phyloP scores from a whole-genome alignment of 2,797 vertebrate genomes.

The Tapera naevia region DNA sequence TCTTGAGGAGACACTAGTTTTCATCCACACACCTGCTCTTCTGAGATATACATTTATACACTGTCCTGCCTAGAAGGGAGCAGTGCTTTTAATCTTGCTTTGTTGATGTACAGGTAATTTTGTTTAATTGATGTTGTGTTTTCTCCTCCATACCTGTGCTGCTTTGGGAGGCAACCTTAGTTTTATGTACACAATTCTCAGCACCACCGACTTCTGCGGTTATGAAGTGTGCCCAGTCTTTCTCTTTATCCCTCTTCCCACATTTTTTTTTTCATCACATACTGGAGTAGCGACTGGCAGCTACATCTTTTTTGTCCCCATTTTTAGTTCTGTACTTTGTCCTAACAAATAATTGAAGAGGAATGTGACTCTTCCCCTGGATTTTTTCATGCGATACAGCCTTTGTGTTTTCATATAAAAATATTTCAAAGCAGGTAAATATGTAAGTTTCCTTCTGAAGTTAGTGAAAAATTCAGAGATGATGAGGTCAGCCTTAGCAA shows the following conservation, averaged over 20 bases:
- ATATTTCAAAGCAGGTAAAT: background rate
- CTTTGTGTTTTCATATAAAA: background rate
- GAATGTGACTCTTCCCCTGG: background rate
- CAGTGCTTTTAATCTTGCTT: conserved; percentile 6
- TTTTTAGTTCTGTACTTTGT: background rate
- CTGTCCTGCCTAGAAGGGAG: background rate
- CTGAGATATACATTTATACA: background rate
- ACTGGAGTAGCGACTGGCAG: background rate
- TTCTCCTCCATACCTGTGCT: background rate
- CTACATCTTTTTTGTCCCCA: background rate
- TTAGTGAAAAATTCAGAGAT: background rate
- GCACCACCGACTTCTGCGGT: background rate
- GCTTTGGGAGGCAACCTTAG: background rate
- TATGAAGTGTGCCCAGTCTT: background rate
- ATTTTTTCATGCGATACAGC: background rate
- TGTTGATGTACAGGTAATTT: background rate
- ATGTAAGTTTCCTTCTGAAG: background rate
- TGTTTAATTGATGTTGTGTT: conserved; percentile 23
- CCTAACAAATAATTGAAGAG: background rate
- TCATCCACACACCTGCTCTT: background rate
- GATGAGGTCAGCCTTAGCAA: background rate
- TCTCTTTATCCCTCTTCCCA: background rate
- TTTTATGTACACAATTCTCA: background rate
- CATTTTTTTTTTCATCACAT: background rate
- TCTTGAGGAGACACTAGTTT: background rate